These are phyloP conservation scores for Lithodes maja DNA, from an alignment of 2,888 invertebrate species.

Conservation along the genomic window DNA sequence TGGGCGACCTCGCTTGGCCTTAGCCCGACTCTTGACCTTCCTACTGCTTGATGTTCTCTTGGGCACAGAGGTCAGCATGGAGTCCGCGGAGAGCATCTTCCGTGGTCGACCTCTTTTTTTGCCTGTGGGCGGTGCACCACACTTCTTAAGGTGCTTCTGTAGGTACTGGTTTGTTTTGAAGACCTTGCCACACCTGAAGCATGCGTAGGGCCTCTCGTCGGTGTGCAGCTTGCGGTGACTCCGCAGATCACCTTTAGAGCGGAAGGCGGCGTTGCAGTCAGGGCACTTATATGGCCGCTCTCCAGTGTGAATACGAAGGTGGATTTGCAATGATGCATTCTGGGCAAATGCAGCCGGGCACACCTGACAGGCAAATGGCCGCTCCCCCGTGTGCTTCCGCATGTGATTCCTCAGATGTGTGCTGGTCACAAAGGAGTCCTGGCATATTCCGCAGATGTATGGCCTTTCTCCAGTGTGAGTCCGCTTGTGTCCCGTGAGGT, in stretches of 20 bases:
- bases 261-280: constrained; percentile 66
- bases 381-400: constrained; percentile 69
- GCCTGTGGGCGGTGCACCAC: constrained; percentile 67
- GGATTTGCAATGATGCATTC: constrained; percentile 68
- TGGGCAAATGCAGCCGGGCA: constrained; percentile 66
- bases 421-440: constrained; percentile 67
- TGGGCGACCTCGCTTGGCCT: constrained; percentile 28
- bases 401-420: constrained; percentile 70
- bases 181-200: constrained; percentile 57
- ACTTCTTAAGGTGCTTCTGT: constrained; percentile 69
- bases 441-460: constrained; percentile 69
- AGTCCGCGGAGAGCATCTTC: constrained; percentile 45
- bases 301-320: constrained; percentile 68
- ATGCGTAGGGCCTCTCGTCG: constrained; percentile 62
- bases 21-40: constrained; percentile 28
- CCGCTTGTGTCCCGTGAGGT: constrained; percentile 67
- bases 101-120: constrained; percentile 67
- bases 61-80: constrained; percentile 50
- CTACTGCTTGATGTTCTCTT: constrained; percentile 38
- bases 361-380: constrained; percentile 62
- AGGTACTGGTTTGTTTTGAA: constrained; percentile 70
- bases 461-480: constrained; percentile 70
- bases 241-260: constrained; percentile 66
- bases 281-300: constrained; percentile 68
- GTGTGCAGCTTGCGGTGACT: constrained; percentile 69